A percentile compares a stretch with the other conserved stretches of the same genome.
phyloP scores from a whole-genome alignment of 2,888 invertebrate genomes.

The Spisula subtruncata region DNA sequence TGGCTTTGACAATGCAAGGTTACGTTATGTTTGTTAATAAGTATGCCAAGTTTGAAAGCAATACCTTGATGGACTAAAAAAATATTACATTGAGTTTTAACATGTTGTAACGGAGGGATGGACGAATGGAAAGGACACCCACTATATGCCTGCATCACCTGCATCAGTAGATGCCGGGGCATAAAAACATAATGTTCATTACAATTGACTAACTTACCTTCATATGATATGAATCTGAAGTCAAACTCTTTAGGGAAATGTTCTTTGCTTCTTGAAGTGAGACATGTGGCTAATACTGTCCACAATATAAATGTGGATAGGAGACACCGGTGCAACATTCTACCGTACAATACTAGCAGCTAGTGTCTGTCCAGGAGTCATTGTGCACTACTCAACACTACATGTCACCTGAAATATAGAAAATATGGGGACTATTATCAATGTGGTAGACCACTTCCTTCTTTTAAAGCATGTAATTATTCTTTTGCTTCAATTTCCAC shows the following conservation, averaged over 20 bases:
- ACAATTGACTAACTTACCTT: slow-evolving; percentile 64
- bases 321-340: slow-evolving; percentile 59
- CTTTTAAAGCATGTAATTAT: too few relatives aligned
- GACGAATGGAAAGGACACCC: too few relatives aligned
- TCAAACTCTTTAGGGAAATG: slow-evolving; percentile 75
- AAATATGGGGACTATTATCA: neutral
- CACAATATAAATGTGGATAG: slow-evolving; percentile 58
- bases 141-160: too few relatives aligned
- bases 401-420: slow-evolving; percentile 57
- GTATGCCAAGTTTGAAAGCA: too few relatives aligned
- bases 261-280: slow-evolving; percentile 34
- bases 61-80: too few relatives aligned
- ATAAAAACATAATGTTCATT: too few relatives aligned
- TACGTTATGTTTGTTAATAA: too few relatives aligned
- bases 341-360: slow-evolving; percentile 42
- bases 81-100: too few relatives aligned
- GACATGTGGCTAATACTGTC: slow-evolving; percentile 40
- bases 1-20: too few relatives aligned
- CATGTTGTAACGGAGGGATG: too few relatives aligned
- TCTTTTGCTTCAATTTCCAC: too few relatives aligned
- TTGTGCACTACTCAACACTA: slow-evolving; percentile 36
- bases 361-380: slow-evolving; percentile 35
- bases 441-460: neutral
- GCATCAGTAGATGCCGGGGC: too few relatives aligned
- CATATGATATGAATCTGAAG: slow-evolving; percentile 75